Conservation (phyloP, 2,888 invertebrate genomes). For the Silvanus unidentatus region DNA sequence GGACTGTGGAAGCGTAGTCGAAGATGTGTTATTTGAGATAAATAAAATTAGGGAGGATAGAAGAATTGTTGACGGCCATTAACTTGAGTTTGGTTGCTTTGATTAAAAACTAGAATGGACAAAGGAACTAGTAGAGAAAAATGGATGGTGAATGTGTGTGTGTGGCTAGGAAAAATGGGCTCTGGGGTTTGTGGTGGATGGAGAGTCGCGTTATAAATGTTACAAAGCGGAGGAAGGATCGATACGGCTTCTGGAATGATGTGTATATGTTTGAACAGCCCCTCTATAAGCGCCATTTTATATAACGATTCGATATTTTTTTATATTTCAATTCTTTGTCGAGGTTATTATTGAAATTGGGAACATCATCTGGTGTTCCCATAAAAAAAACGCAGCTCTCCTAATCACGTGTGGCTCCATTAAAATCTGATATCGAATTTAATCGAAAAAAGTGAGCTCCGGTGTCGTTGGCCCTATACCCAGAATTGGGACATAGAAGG, state of each 20-base stretch:
- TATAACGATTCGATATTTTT: too few species aligned
- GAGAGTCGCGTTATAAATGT: constrained; percentile 17
- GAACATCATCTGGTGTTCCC: too few species aligned
- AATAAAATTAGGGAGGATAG: constrained; percentile 8
- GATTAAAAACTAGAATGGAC: constrained; percentile 21
- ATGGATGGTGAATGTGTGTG: too few species aligned
- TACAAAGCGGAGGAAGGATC: constrained; percentile 19
- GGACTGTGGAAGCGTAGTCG: too few species aligned
- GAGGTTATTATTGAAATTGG: too few species aligned
- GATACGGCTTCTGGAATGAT: constrained; percentile 19
- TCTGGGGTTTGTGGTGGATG: constrained; percentile 4
- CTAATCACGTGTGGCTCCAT: constrained; percentile 19
- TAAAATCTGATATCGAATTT: constrained; percentile 20
- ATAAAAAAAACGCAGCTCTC: too few species aligned
- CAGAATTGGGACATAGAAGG: too few species aligned
- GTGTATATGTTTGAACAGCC: constrained; percentile 7
- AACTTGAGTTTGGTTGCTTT: constrained; percentile 18
- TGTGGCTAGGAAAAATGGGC: constrained; percentile 15
- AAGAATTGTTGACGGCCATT: constrained; percentile 21
- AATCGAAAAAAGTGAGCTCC: too few species aligned
- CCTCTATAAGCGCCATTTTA: too few species aligned
- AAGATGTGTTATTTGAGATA: too few species aligned
- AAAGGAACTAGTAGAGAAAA: constrained; percentile 10
- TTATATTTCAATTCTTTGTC: too few species aligned
- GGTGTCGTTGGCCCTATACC: too few species aligned